phyloP scores from a whole-genome alignment of 2,797 vertebrate species.

The Aeoliscus strigatus region DNA sequence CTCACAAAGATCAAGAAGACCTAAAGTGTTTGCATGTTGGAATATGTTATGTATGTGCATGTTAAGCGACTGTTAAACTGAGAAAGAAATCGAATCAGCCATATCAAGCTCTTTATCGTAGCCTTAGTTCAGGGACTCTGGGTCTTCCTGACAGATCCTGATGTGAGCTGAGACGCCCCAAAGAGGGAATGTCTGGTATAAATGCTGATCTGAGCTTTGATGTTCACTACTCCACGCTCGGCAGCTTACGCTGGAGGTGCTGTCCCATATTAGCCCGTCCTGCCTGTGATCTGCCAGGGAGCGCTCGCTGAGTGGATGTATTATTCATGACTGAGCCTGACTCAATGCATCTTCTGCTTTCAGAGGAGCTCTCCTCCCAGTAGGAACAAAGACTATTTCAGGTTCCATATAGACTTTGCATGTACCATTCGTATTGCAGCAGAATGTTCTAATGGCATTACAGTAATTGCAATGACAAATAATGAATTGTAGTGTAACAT shows the following conservation, averaged over 20 bases:
- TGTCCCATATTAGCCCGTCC: slow-evolving; percentile 63
- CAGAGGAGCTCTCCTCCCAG: slow-evolving; percentile 44
- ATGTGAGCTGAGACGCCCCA: slow-evolving; percentile 25
- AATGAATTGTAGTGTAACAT: neutral
- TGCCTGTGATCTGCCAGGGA: slow-evolving; percentile 67
- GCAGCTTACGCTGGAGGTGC: slow-evolving; percentile 61
- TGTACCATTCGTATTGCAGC: slow-evolving; percentile 1
- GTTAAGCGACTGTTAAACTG: no score
- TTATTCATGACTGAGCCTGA: slow-evolving; percentile 67
- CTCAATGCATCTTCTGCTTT: slow-evolving; percentile 57
- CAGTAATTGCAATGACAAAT: neutral
- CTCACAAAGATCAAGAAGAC: no score
- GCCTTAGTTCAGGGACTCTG: slow-evolving; percentile 18
- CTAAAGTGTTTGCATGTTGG: no score
- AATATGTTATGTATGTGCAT: no score
- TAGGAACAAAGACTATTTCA: slow-evolving; percentile 18
- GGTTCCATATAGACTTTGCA: slow-evolving; percentile 30
- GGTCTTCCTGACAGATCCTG: slow-evolving; percentile 16
- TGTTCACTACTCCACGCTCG: slow-evolving; percentile 43
- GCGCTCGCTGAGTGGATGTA: slow-evolving; percentile 55
- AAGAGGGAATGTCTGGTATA: slow-evolving; percentile 25
- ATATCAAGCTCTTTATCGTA: slow-evolving; percentile 6
- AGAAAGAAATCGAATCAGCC: no score
- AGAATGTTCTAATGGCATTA: neutral
- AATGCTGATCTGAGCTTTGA: slow-evolving; percentile 52